A percentile compares a stretch with the other conserved stretches of the same genome.
These are phyloP conservation scores for Calonectris borealis DNA, from an alignment of 2,113 vertebrate species.

Conservation along the genomic window DNA sequence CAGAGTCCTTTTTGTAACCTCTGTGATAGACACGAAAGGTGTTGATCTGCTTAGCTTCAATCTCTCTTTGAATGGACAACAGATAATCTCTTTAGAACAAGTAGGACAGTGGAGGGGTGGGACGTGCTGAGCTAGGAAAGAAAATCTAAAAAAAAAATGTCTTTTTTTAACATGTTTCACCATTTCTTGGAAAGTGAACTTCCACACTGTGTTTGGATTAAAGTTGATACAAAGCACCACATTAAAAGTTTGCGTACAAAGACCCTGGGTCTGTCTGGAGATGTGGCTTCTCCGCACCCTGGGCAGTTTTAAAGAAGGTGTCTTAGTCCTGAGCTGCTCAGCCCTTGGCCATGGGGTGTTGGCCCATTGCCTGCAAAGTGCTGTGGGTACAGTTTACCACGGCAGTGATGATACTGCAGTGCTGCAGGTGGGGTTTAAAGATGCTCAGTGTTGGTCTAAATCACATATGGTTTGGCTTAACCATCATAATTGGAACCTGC, in stretches of 20 bases:
- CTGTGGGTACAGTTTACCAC: not conserved
- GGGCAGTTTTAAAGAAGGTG: not conserved
- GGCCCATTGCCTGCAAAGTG: not conserved
- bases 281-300: not conserved
- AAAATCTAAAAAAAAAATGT: not conserved
- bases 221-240: not conserved
- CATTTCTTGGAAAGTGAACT: not conserved
- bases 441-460: not conserved
- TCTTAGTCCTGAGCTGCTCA: not conserved
- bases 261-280: not conserved
- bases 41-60: slow-evolving; percentile 87
- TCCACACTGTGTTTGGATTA: not conserved
- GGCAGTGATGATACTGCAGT: not conserved
- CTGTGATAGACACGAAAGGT: slow-evolving; percentile 40
- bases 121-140: not conserved
- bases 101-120: slow-evolving; percentile 62
- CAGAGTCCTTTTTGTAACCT: slow-evolving; percentile 65
- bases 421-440: not conserved
- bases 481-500: not conserved
- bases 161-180: not conserved
- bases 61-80: slow-evolving; percentile 75
- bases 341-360: not conserved
- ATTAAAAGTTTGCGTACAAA: not conserved
- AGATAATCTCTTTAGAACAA: slow-evolving; percentile 83
- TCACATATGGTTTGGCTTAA: not conserved